Evolutionary conservation across 2,888 invertebrate species (phyloP), one percentile per base, ranked within the genome.

Genomic region (Beris morrisii): DNA sequence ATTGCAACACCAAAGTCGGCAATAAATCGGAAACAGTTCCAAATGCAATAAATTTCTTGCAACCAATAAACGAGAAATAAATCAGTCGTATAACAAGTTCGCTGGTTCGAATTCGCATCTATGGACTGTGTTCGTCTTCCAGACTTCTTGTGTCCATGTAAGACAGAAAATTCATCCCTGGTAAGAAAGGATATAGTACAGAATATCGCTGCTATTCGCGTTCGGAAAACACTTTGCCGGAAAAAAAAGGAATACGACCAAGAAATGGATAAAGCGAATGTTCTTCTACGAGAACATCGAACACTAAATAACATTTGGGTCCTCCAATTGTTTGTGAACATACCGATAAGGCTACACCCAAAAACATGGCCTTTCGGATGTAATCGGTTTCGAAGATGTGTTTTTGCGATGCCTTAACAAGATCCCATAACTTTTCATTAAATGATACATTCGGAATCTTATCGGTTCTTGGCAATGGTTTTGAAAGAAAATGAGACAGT

Each of bases 61-160:
- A 66, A 66, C 66, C 68, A 68, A 68, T 68, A 66, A 68, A 66
- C 64, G 58, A 30, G 59, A 64, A 68, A 68, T 68, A 68, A 68
- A 68, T 68, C 68, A 68, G 58, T 50, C 15, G 46, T 46, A 32
- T 22, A 28, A 54, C 31, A 54, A 31, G 30, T 12, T 13, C 48
- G 44, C 6, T 15, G n/a, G 15, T 4, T n/a, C 15, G 13, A 15
- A 46, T 12, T 22, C 48, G 48, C 1, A 2, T 11, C 48, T 15
- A 48, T 15, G 13, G 15, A 12, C 15, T 4, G 15, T 9, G 15
- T 11, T 50, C 22, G 28, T 50, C 15, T 50, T 50, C 50, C 22
- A 28, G 9, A 22, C 9, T 28, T n/a, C 48, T 48, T 13, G n/a
- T 50, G 50, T 50, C 15, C 38, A 38, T 7, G 38, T 38, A 53